phyloP scores from a whole-genome alignment of 1,140 invertebrate genomes.

The Euura saliciscinereae region DNA sequence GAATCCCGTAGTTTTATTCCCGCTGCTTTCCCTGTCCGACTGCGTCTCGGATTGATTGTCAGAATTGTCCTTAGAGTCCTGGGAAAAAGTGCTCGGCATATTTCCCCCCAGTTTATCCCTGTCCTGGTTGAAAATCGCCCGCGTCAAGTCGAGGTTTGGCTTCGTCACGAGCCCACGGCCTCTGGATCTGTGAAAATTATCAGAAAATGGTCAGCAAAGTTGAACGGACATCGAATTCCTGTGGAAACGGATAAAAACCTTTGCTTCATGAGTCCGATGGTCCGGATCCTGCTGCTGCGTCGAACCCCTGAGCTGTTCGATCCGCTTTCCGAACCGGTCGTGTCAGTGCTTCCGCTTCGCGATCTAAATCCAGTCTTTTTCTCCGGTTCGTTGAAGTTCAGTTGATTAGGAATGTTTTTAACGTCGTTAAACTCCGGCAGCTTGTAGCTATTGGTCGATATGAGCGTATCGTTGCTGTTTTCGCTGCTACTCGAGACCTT shows the following conservation, averaged over 20 bases:
- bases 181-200: slow-evolving; percentile 37
- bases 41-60: slow-evolving; percentile 40
- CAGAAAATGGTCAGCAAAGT: background rate
- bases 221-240: background rate
- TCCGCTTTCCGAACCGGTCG: slow-evolving; percentile 54
- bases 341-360: slow-evolving; percentile 56
- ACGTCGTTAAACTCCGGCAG: slow-evolving; percentile 31
- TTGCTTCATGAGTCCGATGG: slow-evolving; percentile 56
- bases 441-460: slow-evolving; percentile 41
- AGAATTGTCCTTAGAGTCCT: slow-evolving; percentile 37
- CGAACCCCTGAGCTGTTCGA: slow-evolving; percentile 56
- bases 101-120: slow-evolving; percentile 36
- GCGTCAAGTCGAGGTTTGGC: slow-evolving; percentile 44
- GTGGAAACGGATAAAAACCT: slow-evolving; percentile 29
- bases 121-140: slow-evolving; percentile 39
- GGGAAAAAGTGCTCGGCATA: slow-evolving; percentile 15
- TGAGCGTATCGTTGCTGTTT: slow-evolving; percentile 55
- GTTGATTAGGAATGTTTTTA: slow-evolving; percentile 32
- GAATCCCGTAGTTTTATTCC: slow-evolving; percentile 33
- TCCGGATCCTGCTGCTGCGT: slow-evolving; percentile 57
- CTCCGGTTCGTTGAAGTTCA: slow-evolving; percentile 36
- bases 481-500: slow-evolving; percentile 55
- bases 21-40: slow-evolving; percentile 46
- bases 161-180: slow-evolving; percentile 56
- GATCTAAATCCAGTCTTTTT: slow-evolving; percentile 48